Evolutionary conservation across 2,888 invertebrate species (phyloP).

Genomic region (Drosophila monieri): DNA sequence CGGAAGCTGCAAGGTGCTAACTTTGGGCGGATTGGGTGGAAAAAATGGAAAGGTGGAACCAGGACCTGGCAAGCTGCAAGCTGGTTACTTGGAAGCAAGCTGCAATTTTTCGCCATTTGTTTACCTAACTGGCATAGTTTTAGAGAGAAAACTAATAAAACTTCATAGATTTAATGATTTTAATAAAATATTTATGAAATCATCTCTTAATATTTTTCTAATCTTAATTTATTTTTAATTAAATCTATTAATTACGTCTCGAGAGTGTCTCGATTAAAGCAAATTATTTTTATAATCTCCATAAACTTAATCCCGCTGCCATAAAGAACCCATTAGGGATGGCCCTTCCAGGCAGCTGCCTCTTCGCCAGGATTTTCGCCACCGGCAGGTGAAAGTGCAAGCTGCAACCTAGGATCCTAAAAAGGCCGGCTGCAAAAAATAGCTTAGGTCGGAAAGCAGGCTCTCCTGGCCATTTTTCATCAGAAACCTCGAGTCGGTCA

Average conservation of each 20-base stretch:
- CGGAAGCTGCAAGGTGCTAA: slow-evolving; percentile 60
- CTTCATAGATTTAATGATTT: too few relatives aligned
- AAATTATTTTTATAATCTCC: slow-evolving; percentile 5
- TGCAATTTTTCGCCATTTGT: slow-evolving; percentile 21
- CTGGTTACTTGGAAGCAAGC: slow-evolving; percentile 49
- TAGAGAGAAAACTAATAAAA: too few relatives aligned
- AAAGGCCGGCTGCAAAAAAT: slow-evolving; percentile 33
- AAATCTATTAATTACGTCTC: too few relatives aligned
- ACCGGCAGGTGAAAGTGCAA: slow-evolving; percentile 34
- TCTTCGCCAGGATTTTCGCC: slow-evolving; percentile 19
- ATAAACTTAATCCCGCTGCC: slow-evolving; percentile 24
- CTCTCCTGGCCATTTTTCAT: slow-evolving; percentile 12
- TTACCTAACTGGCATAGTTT: too few relatives aligned
- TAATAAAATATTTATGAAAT: too few relatives aligned
- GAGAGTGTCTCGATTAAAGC: too few relatives aligned
- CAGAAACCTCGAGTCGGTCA: slow-evolving; percentile 21
- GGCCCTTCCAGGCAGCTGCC: slow-evolving; percentile 24
- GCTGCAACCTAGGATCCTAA: slow-evolving; percentile 26
- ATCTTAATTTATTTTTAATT: too few relatives aligned
- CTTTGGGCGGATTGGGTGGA: slow-evolving; percentile 47
- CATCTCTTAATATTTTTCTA: too few relatives aligned
- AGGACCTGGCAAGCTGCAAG: slow-evolving; percentile 44
- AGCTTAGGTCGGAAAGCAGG: slow-evolving; percentile 10
- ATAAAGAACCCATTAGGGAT: slow-evolving; percentile 21
- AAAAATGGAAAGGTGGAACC: slow-evolving; percentile 47